phyloP scores from a whole-genome alignment of 2,113 vertebrate genomes.

The Corapipo altera region DNA sequence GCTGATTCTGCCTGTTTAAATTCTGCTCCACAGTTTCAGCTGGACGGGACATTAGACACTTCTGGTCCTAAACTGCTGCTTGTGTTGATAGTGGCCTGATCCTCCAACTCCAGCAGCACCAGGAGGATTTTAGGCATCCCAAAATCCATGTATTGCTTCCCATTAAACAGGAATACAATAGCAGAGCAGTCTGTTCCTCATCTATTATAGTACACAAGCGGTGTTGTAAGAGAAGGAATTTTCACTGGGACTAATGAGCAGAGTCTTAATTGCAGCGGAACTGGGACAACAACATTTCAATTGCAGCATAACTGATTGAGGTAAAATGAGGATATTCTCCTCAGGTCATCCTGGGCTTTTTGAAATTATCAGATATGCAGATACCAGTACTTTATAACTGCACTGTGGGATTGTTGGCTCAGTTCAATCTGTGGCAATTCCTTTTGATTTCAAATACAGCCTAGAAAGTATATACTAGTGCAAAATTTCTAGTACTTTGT shows the following conservation, averaged over 20 bases:
- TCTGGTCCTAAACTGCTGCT: not conserved
- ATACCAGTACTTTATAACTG: not conserved
- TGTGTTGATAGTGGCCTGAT: not conserved
- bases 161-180: not conserved
- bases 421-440: not conserved
- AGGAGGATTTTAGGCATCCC: not conserved
- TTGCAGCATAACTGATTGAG: conserved; percentile 2
- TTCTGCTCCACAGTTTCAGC: not conserved
- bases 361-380: not conserved
- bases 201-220: not conserved
- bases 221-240: not conserved
- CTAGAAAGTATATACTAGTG: not conserved
- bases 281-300: conserved; percentile 15
- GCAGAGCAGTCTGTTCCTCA: not conserved
- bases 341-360: not conserved
- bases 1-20: not conserved
- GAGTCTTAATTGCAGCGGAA: conserved; percentile 42
- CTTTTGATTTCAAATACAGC: not conserved
- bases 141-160: not conserved
- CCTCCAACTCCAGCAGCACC: not conserved
- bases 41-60: not conserved
- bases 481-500: not conserved
- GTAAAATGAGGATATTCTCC: conserved; percentile 47
- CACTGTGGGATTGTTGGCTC: not conserved
- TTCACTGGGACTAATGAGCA: conserved; percentile 21